phyloP scores from a whole-genome alignment of 2,113 vertebrate species.

The Galeopterus variegatus region DNA sequence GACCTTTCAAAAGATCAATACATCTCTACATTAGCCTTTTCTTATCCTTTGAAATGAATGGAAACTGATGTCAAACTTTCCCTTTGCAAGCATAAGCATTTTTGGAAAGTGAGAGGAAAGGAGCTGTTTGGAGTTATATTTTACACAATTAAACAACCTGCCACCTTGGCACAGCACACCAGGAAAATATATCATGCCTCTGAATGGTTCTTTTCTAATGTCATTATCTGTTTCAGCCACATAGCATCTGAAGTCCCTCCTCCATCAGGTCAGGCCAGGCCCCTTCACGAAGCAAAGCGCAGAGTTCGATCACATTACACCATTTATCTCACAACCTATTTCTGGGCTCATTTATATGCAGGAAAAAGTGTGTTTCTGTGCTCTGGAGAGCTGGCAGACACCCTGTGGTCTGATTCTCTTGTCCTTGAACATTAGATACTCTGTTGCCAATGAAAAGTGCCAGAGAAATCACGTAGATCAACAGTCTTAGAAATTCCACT shows the following conservation, averaged over 20 bases:
- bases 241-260: conserved; percentile 38
- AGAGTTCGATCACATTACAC: background rate
- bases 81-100: conserved; percentile 84
- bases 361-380: conserved; percentile 2
- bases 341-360: conserved; percentile 50
- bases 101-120: conserved; percentile 80
- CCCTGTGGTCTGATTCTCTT: conserved; percentile 54
- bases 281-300: background rate
- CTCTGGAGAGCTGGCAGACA: conserved; percentile 72
- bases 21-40: conserved; percentile 87
- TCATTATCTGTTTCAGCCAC: conserved; percentile 54
- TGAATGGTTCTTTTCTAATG: conserved; percentile 64
- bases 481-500: conserved; percentile 75
- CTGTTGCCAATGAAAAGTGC: conserved; percentile 61
- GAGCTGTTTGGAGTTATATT: conserved; percentile 78
- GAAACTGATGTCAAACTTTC: conserved; percentile 87
- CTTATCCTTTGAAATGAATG: conserved; percentile 86
- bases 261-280: background rate
- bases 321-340: conserved; percentile 43
- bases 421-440: conserved; percentile 66
- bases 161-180: conserved; percentile 63
- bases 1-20: conserved; percentile 91
- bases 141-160: conserved; percentile 79
- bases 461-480: conserved; percentile 58
- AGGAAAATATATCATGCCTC: conserved; percentile 76